Conservation (phyloP, 1,140 invertebrate species). For the Campodea augens region DNA sequence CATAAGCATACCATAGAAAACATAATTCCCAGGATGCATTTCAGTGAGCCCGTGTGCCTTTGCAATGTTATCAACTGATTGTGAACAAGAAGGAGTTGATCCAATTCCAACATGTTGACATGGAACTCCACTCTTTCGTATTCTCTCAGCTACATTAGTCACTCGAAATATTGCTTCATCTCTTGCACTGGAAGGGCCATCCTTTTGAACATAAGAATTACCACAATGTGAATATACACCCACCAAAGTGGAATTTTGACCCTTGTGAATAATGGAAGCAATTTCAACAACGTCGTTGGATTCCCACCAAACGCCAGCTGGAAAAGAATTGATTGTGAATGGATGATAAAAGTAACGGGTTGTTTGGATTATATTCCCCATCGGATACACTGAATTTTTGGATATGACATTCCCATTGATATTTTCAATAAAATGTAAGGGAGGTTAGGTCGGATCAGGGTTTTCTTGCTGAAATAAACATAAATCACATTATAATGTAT, state of each 20-base stretch:
- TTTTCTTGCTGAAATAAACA: too few relatives aligned
- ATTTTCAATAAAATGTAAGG: too few relatives aligned
- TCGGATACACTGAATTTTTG: too few relatives aligned
- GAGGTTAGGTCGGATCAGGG: too few relatives aligned
- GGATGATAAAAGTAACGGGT: background rate
- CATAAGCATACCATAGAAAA: conserved; percentile 19
- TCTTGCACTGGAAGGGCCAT: too few relatives aligned
- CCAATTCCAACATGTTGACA: conserved; percentile 17
- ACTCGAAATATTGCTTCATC: too few relatives aligned
- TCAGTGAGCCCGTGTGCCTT: conserved; percentile 16
- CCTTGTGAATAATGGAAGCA: conserved; percentile 9
- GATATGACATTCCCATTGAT: too few relatives aligned
- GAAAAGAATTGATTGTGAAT: background rate
- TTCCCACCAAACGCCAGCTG: conserved; percentile 20
- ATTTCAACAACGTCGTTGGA: conserved; percentile 8
- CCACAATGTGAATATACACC: conserved; percentile 20
- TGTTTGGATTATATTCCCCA: too few relatives aligned
- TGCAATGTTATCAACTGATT: conserved; percentile 13
- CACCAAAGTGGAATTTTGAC: conserved; percentile 12
- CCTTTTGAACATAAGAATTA: conserved; percentile 18
- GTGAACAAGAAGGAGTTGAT: conserved; percentile 20
- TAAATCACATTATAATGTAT: too few relatives aligned
- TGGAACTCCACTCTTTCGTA: conserved; percentile 13
- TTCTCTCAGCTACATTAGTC: too few relatives aligned
- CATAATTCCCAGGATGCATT: conserved; percentile 23